These are phyloP conservation scores for Morpho helenor DNA, from an alignment of 2,888 invertebrate species.

Conservation along the genomic window DNA sequence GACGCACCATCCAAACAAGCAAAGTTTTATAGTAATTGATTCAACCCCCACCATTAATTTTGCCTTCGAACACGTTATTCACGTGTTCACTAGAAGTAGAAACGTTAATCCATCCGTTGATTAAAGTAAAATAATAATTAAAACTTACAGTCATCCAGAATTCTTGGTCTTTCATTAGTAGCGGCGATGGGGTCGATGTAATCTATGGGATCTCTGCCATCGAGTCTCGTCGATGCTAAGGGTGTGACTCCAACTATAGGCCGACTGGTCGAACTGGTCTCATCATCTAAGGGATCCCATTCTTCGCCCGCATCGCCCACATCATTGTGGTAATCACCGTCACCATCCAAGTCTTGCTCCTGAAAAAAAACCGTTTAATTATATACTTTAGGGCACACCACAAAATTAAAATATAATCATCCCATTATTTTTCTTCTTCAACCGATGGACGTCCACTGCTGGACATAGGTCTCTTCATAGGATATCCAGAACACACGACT, in stretches of 20 bases:
- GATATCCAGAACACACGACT: no score
- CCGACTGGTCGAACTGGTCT: constrained; percentile 37
- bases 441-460: no score
- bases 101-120: no score
- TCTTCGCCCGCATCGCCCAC: constrained; percentile 37
- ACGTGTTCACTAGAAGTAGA: no score
- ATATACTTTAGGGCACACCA: no score
- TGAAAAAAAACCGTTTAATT: constrained; percentile 1
- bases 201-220: constrained; percentile 37
- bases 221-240: constrained; percentile 49
- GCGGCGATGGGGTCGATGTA: constrained; percentile 57
- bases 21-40: no score
- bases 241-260: constrained; percentile 46
- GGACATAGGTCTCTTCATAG: no score
- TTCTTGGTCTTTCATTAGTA: constrained; percentile 59
- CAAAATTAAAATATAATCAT: no score
- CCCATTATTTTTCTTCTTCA: no score
- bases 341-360: constrained; percentile 25
- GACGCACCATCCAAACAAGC: no score
- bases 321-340: constrained; percentile 50
- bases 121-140: not conserved
- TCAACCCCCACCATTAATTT: no score
- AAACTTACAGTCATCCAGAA: constrained; percentile 58
- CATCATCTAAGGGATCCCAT: constrained; percentile 44
- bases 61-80: no score